These are phyloP conservation scores for Sebastes fasciatus DNA, from an alignment of 2,113 vertebrate species.

Conservation along the genomic window DNA sequence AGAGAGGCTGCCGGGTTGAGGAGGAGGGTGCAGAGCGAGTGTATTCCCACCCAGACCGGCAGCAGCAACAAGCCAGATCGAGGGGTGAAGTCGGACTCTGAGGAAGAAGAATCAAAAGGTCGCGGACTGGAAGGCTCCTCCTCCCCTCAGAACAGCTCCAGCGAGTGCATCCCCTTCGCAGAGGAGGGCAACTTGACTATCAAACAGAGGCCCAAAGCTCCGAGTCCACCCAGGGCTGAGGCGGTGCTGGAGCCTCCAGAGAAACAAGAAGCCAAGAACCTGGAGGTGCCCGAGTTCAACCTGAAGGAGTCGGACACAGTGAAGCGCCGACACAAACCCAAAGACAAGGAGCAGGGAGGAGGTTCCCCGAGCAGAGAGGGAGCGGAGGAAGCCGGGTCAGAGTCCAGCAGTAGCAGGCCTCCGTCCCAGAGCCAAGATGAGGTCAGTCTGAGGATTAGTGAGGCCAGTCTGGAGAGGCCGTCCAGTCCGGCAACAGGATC, in stretches of 20 bases:
- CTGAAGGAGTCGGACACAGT: slow-evolving; percentile 97
- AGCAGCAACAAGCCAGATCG: slow-evolving; percentile 1
- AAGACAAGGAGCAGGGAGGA: slow-evolving; percentile 86
- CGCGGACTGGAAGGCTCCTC: slow-evolving; percentile 70
- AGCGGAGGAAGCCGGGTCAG: slow-evolving; percentile 22
- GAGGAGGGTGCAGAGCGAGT: slow-evolving; percentile 87
- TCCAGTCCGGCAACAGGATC: slow-evolving; percentile 68
- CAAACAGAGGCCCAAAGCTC: slow-evolving; percentile 95
- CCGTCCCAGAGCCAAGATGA: slow-evolving; percentile 51
- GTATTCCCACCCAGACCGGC: slow-evolving; percentile 61
- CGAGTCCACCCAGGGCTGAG: slow-evolving; percentile 75
- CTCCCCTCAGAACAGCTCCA: slow-evolving; percentile 92
- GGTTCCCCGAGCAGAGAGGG: slow-evolving; percentile 70
- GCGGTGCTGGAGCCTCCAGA: slow-evolving; percentile 64
- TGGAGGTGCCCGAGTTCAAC: slow-evolving; percentile 89
- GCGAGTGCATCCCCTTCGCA: slow-evolving; percentile 96
- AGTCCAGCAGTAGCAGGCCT: slow-evolving; percentile 12
- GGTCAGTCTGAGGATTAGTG: slow-evolving; percentile 74
- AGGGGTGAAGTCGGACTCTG: slow-evolving; percentile 85
- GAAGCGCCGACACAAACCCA: slow-evolving; percentile 91
- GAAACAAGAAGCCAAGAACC: slow-evolving; percentile 32
- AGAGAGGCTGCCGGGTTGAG: slow-evolving; percentile 61
- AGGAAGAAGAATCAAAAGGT: slow-evolving; percentile 83
- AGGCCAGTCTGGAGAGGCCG: slow-evolving; percentile 78
- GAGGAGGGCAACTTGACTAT: slow-evolving; percentile 98